Conservation (phyloP, 1,140 invertebrate genomes). For the Bombus sylvicola region DNA sequence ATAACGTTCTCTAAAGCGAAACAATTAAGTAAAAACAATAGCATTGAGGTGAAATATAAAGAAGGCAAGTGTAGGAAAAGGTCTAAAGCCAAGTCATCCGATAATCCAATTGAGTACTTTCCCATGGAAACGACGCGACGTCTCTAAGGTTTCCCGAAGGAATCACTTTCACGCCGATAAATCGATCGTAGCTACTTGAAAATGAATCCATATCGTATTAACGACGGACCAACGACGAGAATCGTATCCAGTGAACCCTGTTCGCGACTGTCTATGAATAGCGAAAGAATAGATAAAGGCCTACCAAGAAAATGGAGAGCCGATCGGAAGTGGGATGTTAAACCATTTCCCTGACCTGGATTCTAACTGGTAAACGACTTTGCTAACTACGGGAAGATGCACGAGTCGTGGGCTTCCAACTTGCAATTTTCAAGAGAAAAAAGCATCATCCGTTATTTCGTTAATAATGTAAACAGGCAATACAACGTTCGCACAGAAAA, state of each 20-base stretch:
- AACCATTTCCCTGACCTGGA: conserved; percentile 12
- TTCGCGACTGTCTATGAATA: conserved; percentile 56
- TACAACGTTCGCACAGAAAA: background rate
- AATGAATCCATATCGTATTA: conserved; percentile 59
- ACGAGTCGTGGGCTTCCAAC: background rate
- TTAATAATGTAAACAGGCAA: conserved; percentile 46
- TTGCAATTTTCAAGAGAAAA: no score
- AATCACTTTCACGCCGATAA: conserved; percentile 53
- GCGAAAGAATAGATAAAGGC: conserved; percentile 66
- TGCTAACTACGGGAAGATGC: conserved; percentile 8
- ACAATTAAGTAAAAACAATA: conserved; percentile 22
- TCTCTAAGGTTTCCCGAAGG: conserved; percentile 45
- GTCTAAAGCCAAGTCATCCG: conserved; percentile 32
- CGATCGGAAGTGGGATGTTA: conserved; percentile 5
- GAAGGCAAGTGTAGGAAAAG: conserved; percentile 24
- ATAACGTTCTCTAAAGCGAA: background rate
- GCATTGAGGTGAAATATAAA: conserved; percentile 23
- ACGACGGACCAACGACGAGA: conserved; percentile 48
- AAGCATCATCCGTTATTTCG: conserved; percentile 34
- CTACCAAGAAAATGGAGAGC: conserved; percentile 38
- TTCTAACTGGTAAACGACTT: background rate
- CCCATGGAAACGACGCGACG: conserved; percentile 42
- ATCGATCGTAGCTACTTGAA: conserved; percentile 55
- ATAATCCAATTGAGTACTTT: conserved; percentile 47
- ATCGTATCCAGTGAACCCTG: conserved; percentile 51